Conservation (phyloP, 2,888 invertebrate species). For the Protula sp. region DNA sequence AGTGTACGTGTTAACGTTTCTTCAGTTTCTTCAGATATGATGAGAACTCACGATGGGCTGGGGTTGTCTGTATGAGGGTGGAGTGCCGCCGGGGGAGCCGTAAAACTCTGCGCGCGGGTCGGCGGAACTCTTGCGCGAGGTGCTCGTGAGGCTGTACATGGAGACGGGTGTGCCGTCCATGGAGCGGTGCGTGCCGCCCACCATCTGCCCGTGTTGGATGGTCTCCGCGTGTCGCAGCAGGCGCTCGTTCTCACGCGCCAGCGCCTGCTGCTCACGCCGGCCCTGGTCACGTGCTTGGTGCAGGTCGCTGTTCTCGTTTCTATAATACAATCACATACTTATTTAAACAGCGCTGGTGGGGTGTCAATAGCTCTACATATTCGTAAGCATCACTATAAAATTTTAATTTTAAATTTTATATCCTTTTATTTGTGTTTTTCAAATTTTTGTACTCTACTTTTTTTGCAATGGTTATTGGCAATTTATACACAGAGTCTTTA, state of each 20-base stretch:
- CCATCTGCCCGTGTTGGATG: slow-evolving; percentile 3
- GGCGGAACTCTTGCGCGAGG: slow-evolving; percentile 5
- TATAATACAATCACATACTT: slow-evolving; percentile 56
- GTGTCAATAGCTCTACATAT: no score
- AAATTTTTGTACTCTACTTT: no score
- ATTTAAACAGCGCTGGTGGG: no score
- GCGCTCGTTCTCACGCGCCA: slow-evolving; percentile 85
- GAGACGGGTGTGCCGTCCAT: slow-evolving; percentile 12
- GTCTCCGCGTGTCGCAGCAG: slow-evolving; percentile 75
- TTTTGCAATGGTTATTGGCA: no score
- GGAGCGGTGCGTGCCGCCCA: slow-evolving; percentile 11
- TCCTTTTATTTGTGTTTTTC: no score
- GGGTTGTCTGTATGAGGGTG: no score
- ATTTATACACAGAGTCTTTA: slow-evolving; percentile 17
- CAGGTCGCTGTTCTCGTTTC: slow-evolving; percentile 80
- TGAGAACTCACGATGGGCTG: no score
- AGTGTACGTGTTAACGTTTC: no score
- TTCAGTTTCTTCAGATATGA: no score
- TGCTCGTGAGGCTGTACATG: slow-evolving; percentile 13
- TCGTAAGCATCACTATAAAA: no score
- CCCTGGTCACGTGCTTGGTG: slow-evolving; percentile 72
- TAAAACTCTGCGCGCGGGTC: neutral
- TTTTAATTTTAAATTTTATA: no score
- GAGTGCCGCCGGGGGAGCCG: no score
- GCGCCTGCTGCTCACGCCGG: slow-evolving; percentile 80